phyloP scores from a whole-genome alignment of 2,888 invertebrate genomes.

The Panzeria rudis region DNA sequence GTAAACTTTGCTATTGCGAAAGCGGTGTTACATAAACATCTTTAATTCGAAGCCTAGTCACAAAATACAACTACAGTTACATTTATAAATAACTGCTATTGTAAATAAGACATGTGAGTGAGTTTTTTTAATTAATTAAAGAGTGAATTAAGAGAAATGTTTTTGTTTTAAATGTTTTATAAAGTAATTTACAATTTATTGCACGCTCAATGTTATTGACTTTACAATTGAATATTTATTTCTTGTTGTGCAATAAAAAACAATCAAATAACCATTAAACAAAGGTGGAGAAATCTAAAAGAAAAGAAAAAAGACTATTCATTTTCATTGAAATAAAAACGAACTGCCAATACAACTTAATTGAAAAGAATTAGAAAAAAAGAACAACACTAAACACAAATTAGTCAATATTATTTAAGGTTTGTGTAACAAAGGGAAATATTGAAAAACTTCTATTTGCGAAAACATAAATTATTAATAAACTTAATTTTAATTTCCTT shows the following conservation, averaged over 20 bases:
- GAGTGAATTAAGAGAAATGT: conserved; percentile 34
- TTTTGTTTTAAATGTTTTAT: conserved; percentile 47
- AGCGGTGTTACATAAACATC: not conserved
- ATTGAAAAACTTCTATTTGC: not conserved
- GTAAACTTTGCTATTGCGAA: too few species aligned
- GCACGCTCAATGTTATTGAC: conserved; percentile 55
- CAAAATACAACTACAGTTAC: not conserved
- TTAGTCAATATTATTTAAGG: not conserved
- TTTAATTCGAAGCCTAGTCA: not conserved
- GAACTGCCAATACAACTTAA: conserved; percentile 16
- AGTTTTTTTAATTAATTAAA: conserved; percentile 58
- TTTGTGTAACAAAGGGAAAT: conserved; percentile 1
- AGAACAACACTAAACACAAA: conserved; percentile 8
- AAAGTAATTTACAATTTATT: conserved; percentile 55
- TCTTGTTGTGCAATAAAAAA: conserved; percentile 13
- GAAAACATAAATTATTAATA: not conserved
- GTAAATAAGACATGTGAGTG: conserved; percentile 26
- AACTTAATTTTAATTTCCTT: not conserved
- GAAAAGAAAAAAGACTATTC: conserved; percentile 9
- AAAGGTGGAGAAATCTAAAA: conserved; percentile 18
- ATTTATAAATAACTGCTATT: too few species aligned
- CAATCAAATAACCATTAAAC: conserved; percentile 35
- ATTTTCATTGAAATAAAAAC: conserved; percentile 41
- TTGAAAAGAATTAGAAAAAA: conserved; percentile 13
- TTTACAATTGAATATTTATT: conserved; percentile 60